Evolutionary conservation across 2,888 invertebrate species (phyloP).

Genomic region (Caenorhabditis imperialis): DNA sequence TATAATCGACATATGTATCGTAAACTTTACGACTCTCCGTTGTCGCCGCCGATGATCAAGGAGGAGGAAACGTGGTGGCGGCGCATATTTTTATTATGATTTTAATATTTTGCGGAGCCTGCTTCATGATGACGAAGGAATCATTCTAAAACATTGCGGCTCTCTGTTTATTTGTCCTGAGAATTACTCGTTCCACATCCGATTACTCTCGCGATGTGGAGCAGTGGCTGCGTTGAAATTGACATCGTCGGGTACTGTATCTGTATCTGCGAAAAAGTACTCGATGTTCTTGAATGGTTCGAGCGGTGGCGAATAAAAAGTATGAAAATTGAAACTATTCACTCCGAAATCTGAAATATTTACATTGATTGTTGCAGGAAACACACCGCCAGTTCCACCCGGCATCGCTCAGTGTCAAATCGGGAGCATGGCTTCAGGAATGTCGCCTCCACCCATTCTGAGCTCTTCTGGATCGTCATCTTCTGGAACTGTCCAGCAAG

Average conservation of each 20-base stretch:
- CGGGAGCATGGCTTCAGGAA: slow-evolving; percentile 21
- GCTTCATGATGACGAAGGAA: slow-evolving; percentile 7
- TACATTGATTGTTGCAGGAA: slow-evolving; percentile 15
- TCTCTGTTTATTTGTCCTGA: background rate
- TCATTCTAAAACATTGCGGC: slow-evolving; percentile 28
- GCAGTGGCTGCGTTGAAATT: slow-evolving; percentile 13
- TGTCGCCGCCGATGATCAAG: background rate
- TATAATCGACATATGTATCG: slow-evolving; percentile 45
- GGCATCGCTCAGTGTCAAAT: slow-evolving; percentile 36
- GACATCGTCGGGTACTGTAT: slow-evolving; percentile 10
- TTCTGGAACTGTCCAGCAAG: slow-evolving; percentile 50
- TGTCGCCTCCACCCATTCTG: slow-evolving; percentile 31
- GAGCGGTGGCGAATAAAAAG: slow-evolving; percentile 3
- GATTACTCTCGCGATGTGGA: slow-evolving; percentile 14
- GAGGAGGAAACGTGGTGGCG: too few species aligned
- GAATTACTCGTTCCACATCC: too few species aligned
- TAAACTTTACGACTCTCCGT: slow-evolving; percentile 28
- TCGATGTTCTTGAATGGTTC: slow-evolving; percentile 6
- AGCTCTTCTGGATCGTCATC: slow-evolving; percentile 3
- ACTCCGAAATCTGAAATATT: background rate
- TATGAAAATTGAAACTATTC: background rate
- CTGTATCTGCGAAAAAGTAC: background rate
- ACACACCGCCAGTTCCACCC: slow-evolving; percentile 15
- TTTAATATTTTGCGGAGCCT: slow-evolving; percentile 15
- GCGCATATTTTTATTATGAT: slow-evolving; percentile 7